Base-by-base conservation (phyloP, 53 echinoderm and acorn worm species). In the Temnopleurus reevesii region DNA sequence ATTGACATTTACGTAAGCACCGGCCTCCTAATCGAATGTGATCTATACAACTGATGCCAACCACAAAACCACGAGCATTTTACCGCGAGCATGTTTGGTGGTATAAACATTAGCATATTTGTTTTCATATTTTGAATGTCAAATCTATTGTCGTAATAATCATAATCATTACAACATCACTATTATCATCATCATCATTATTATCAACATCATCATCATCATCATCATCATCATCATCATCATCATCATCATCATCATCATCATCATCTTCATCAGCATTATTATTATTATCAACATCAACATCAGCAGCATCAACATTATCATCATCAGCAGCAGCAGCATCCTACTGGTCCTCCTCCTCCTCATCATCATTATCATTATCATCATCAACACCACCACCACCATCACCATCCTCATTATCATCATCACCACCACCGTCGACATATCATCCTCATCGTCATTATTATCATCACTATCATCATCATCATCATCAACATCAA, bases 61-160 rank as follows among this genome's bases (percentile, higher is more conserved):
- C 63, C 63, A 63, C 63, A 63, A 63, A n/a, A 63, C 63, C 63
- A 31, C n/a, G n/a, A n/a, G n/a, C n/a, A n/a, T n/a, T n/a, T n/a
- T n/a, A n/a, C n/a, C n/a, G n/a, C n/a, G n/a, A n/a, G n/a, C n/a
- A n/a, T n/a, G n/a, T n/a, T n/a, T n/a, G n/a, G n/a, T n/a, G n/a
- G n/a, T n/a, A n/a, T n/a, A n/a, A n/a, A n/a, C n/a, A n/a, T n/a
- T n/a, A n/a, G n/a, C n/a, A n/a, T n/a, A n/a, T n/a, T n/a, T n/a
- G n/a, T n/a, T n/a, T n/a, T n/a, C n/a, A n/a, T n/a, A n/a, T n/a
- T n/a, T n/a, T n/a, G n/a, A n/a, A n/a, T n/a, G n/a, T n/a, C n/a
- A n/a, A n/a, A n/a, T n/a, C n/a, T 60, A n/a, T n/a, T 60, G 30
- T 60, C 27, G 0, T 60, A 29, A 63, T 15, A 12, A 63, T 31